A percentile compares a stretch with the other conserved stretches of the same genome.
Evolutionary conservation across 30 jellyfish, hydroid and myxozoan species (phyloP).

Genomic region (Hydractinia symbiolongicarpus): DNA sequence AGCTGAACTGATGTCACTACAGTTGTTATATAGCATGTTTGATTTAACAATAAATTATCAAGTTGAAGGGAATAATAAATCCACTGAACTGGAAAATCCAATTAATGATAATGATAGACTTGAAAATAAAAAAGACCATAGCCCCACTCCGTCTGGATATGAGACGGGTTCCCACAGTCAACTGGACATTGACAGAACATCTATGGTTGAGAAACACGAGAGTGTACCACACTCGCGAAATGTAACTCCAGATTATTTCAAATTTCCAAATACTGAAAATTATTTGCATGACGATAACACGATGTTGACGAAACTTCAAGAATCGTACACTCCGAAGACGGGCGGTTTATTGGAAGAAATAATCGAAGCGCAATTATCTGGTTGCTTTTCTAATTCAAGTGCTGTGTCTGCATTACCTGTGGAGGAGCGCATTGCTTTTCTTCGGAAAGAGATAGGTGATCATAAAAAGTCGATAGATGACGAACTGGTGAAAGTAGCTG

Average conservation of each 20-base stretch:
- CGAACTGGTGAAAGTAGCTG: constrained; percentile 6
- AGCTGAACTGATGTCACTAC: constrained; percentile 69
- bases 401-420: neutral
- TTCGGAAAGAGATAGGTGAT: neutral
- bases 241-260: neutral
- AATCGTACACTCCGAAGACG: constrained; percentile 10
- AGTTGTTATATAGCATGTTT: constrained; percentile 46
- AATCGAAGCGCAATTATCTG: constrained; percentile 19
- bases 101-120: neutral
- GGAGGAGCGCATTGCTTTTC: constrained; percentile 8
- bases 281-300: neutral
- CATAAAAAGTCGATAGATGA: constrained; percentile 21
- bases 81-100: neutral
- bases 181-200: neutral
- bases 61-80: neutral
- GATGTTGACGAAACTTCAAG: neutral
- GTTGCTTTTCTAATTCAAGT: neutral
- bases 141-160: constrained; percentile 46
- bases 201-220: neutral
- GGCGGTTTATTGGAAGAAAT: constrained; percentile 25
- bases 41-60: neutral
- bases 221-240: neutral
- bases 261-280: neutral
- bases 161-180: constrained; percentile 36
- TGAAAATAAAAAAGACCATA: neutral